Conservation (phyloP, 1,140 invertebrate genomes). For the Harpegnathos saltator region DNA sequence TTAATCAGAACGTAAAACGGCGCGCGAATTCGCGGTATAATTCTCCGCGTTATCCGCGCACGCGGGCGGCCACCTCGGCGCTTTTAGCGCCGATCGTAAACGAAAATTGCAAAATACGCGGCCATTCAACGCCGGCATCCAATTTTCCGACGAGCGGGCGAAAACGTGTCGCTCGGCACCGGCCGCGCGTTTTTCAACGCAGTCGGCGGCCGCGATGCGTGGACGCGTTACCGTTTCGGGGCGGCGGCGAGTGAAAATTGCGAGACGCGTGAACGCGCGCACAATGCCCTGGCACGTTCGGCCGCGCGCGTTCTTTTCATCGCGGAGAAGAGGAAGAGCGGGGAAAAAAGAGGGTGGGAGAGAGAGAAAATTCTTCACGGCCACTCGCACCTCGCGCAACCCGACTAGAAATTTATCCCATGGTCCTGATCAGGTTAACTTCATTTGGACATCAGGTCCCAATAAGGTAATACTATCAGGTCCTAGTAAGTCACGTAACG, state of each 20-base stretch:
- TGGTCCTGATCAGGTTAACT: no score
- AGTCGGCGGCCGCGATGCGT: no score
- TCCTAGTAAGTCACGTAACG: no score
- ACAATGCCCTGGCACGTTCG: background rate
- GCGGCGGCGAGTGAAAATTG: constrained; percentile 18
- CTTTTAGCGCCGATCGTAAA: constrained; percentile 72
- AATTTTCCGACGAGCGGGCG: constrained; percentile 56
- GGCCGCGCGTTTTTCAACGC: no score
- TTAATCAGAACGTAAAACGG: constrained; percentile 67
- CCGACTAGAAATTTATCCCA: no score
- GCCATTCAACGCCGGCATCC: constrained; percentile 27
- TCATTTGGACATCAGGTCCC: no score
- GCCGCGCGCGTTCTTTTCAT: background rate
- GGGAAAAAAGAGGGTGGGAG: no score
- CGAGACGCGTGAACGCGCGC: background rate
- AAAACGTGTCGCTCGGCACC: no score
- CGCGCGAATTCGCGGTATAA: constrained; percentile 66
- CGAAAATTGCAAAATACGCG: constrained; percentile 75
- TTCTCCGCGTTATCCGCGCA: constrained; percentile 65
- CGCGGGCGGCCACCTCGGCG: background rate
- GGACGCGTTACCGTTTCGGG: background rate
- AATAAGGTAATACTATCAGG: no score
- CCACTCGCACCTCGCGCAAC: no score
- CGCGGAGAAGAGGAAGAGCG: background rate
- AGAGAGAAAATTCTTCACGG: no score